Evolutionary conservation across 2,113 vertebrate species (phyloP).

Genomic region (Suricata suricatta): DNA sequence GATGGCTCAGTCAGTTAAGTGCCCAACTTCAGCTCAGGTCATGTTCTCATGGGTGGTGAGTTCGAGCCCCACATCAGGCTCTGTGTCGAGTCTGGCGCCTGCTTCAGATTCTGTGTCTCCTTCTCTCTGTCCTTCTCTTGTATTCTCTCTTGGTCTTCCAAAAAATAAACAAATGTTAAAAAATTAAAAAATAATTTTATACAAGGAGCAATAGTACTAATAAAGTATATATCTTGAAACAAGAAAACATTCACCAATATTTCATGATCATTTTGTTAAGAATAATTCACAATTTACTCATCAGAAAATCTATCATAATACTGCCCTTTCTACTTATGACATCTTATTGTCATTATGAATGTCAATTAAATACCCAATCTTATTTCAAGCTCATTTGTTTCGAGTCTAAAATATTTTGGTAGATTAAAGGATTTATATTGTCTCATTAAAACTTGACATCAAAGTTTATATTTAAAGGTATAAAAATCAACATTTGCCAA

Average conservation of each 20-base stretch:
- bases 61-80: too few species aligned
- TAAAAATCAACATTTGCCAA: background rate
- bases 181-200: too few species aligned
- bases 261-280: conserved; percentile 35
- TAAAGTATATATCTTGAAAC: background rate
- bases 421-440: conserved; percentile 39
- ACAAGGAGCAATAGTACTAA: background rate
- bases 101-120: too few species aligned
- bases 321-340: conserved; percentile 32
- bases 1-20: too few species aligned
- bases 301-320: conserved; percentile 22
- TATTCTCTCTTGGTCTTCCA: too few species aligned
- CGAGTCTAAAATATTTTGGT: conserved; percentile 19
- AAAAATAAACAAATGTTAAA: too few species aligned
- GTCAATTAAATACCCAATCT: conserved; percentile 28
- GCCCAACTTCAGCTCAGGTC: too few species aligned
- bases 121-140: too few species aligned
- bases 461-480: background rate
- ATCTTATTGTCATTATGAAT: conserved; percentile 59
- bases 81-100: too few species aligned
- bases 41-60: too few species aligned
- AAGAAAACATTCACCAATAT: background rate
- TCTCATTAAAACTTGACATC: conserved; percentile 67
- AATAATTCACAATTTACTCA: conserved; percentile 53
- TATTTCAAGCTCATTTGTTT: conserved; percentile 62